Evolutionary conservation across 2,888 invertebrate genomes (phyloP), one percentile per base, ranked within the genome.

Genomic region (Drepanosiphum platanoidis): DNA sequence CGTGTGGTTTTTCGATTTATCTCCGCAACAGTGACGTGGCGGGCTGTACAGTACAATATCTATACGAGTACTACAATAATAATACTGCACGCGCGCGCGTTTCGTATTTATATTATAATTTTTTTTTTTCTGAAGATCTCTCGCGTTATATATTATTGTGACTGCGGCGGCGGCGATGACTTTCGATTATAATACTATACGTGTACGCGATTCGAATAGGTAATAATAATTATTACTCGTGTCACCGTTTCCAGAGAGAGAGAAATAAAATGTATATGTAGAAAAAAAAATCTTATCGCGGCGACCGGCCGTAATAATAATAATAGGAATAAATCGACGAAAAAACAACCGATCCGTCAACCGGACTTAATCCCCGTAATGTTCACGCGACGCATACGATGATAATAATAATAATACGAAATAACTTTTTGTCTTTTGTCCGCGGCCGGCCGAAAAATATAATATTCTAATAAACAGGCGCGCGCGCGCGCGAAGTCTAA

Each of bases 371-470:
- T 77, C 77, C 61, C 39, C 34, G n/a, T 58, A 52, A 75, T 75
- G 52, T 75, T 52, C n/a, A n/a, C 52, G 75, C 32, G 58, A 13
- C 46, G 13, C n/a, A 34, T 27, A 22, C 36, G 36, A n/a, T n/a
- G n/a, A n/a, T n/a, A n/a, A n/a, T n/a, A n/a, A n/a, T n/a, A n/a
- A n/a, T n/a, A n/a, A n/a, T n/a, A n/a, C n/a, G n/a, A n/a, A n/a
- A n/a, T n/a, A n/a, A n/a, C n/a, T n/a, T n/a, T n/a, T n/a, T n/a
- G 58, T 58, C 61, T 66, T 64, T 78, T 78, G 78, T 64, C 27
- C 27, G 58, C 18, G 58, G 32, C 27, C 64, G 13, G 15, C 46
- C 42, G 46, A 66, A 39, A 58, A 79, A 66, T 72, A 18, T 22
- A 22, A 42, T 32, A 78, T 64, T 64, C 22, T 32, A 79, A 66